Conservation (phyloP, 1,140 invertebrate species). For the Nasonia vitripennis region DNA sequence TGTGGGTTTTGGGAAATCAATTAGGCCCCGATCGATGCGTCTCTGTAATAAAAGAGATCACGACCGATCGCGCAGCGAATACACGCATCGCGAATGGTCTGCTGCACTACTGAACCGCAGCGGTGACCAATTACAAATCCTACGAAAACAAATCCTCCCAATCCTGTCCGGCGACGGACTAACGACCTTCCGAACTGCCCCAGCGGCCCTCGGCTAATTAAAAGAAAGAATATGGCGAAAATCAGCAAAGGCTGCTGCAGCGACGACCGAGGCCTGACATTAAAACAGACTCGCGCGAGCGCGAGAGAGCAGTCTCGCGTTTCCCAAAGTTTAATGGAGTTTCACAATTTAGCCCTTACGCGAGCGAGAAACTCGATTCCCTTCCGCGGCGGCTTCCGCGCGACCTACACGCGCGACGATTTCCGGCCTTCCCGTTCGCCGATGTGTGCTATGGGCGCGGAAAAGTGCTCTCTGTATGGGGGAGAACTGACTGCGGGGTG, state of each 20-base stretch:
- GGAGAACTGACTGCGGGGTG: too few relatives aligned
- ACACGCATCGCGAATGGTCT: background rate
- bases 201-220: background rate
- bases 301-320: background rate
- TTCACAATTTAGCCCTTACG: slow-evolving; percentile 38
- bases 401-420: background rate
- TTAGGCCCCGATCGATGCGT: background rate
- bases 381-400: slow-evolving; percentile 3
- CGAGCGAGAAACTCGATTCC: background rate
- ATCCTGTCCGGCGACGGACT: background rate
- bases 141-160: background rate
- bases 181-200: too few relatives aligned
- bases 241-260: background rate
- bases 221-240: background rate
- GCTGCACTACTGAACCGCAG: background rate
- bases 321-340: slow-evolving; percentile 48
- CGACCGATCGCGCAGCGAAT: too few relatives aligned
- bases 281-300: background rate
- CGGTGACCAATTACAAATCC: background rate
- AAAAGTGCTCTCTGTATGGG: background rate
- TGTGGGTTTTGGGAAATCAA: background rate
- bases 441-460: background rate
- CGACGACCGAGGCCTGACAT: background rate
- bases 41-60: too few relatives aligned
- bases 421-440: background rate